These are phyloP conservation scores for Taenioides sp. DNA, from an alignment of 2,797 vertebrate genomes.

Conservation along the genomic window DNA sequence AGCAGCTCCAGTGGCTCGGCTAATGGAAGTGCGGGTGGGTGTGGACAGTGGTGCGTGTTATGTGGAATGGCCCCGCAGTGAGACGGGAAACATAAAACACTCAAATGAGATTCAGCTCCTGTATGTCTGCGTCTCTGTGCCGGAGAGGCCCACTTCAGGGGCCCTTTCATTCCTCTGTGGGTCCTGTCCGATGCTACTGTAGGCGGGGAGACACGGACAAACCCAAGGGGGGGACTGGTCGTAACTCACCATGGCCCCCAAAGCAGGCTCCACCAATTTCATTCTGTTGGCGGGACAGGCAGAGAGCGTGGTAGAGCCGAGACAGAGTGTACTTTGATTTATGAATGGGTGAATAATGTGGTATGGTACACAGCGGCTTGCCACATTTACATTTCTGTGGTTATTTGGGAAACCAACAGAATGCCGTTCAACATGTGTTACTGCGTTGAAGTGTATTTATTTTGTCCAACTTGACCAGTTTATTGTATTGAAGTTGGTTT, in stretches of 20 bases:
- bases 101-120: constrained; percentile 55
- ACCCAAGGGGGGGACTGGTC: constrained; percentile 60
- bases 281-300: constrained; percentile 48
- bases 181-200: constrained; percentile 52
- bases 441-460: not conserved
- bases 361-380: not conserved
- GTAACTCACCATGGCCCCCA: constrained; percentile 66
- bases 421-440: not conserved
- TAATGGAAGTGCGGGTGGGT: constrained; percentile 9
- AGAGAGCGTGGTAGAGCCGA: not conserved
- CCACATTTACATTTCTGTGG: constrained; percentile 1
- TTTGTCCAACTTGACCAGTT: not conserved
- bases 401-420: constrained; percentile 5
- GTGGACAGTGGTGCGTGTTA: constrained; percentile 28
- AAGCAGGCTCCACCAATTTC: constrained; percentile 56
- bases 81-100: constrained; percentile 37
- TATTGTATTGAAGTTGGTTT: constrained; percentile 3
- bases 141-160: constrained; percentile 64
- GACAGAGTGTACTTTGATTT: not conserved
- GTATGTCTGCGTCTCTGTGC: constrained; percentile 50
- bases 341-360: not conserved
- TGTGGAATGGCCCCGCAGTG: constrained; percentile 28
- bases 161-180: constrained; percentile 57
- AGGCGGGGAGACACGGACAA: constrained; percentile 48
- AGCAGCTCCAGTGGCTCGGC: constrained; percentile 2